Evolutionary conservation across 2,113 vertebrate species (phyloP).

Genomic region (Pedetes capensis): DNA sequence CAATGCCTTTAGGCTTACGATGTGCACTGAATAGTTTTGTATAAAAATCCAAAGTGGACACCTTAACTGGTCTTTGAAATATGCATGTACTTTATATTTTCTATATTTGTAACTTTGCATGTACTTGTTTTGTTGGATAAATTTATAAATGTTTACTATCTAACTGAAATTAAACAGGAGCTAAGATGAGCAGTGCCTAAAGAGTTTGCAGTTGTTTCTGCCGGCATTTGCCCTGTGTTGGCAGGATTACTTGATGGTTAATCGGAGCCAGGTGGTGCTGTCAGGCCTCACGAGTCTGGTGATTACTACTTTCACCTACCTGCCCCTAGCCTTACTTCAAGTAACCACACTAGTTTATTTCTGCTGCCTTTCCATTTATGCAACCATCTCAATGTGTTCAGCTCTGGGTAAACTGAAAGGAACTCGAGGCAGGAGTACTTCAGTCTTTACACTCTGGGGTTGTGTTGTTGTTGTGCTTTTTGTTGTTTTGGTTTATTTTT

Average conservation of each 20-base stretch:
- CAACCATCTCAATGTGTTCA: background rate
- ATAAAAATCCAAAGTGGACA: background rate
- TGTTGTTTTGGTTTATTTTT: background rate
- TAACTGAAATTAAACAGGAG: slow-evolving; percentile 79
- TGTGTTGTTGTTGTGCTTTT: background rate
- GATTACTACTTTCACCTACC: fast-evolving
- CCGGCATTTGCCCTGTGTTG: fast-evolving
- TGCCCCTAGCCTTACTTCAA: background rate
- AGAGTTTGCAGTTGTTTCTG: background rate
- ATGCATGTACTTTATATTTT: slow-evolving; percentile 77
- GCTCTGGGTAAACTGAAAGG: background rate
- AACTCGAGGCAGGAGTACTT: too few species aligned
- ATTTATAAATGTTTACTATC: slow-evolving; percentile 79
- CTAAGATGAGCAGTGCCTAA: background rate
- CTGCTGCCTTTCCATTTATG: background rate
- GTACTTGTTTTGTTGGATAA: slow-evolving; percentile 64
- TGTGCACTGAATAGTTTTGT: slow-evolving; percentile 62
- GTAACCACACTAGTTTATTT: background rate
- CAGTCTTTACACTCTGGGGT: background rate
- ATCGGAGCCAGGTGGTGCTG: background rate
- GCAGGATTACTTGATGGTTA: background rate
- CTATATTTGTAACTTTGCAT: slow-evolving; percentile 78
- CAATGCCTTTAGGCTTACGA: background rate
- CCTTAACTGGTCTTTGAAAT: slow-evolving; percentile 71
- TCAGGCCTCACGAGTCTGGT: too few species aligned